These are phyloP conservation scores for Glaucopsyche alexis DNA, from an alignment of 2,888 invertebrate species.

Conservation along the genomic window DNA sequence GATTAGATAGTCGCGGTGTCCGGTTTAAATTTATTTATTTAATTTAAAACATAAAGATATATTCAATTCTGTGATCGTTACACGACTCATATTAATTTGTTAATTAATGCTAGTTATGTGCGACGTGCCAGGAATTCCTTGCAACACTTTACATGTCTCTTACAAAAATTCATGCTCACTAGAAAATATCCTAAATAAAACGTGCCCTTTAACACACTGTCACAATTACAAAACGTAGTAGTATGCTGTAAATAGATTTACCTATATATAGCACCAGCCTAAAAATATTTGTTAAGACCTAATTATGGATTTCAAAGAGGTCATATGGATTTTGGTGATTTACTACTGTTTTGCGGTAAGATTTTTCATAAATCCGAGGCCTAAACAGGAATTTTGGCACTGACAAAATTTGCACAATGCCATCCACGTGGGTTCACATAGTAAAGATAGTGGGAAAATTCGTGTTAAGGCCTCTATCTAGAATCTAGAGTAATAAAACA, in stretches of 20 bases:
- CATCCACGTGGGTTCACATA: background rate
- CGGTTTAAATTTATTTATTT: no score
- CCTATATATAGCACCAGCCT: constrained; percentile 16
- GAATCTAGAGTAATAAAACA: background rate
- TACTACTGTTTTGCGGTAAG: constrained; percentile 13
- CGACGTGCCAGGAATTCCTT: background rate
- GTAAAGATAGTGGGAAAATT: background rate
- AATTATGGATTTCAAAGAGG: constrained; percentile 12
- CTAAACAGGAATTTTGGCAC: background rate
- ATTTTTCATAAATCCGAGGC: background rate
- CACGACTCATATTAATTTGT: background rate
- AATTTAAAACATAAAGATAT: no score
- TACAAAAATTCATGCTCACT: background rate
- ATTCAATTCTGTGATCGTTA: background rate
- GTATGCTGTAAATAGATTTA: background rate
- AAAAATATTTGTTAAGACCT: background rate
- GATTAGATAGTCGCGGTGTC: no score
- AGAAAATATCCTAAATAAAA: background rate
- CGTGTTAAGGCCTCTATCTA: background rate
- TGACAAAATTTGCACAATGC: background rate
- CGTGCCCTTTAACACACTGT: constrained; percentile 49
- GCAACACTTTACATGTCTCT: constrained; percentile 16
- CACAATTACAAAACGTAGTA: constrained; percentile 41
- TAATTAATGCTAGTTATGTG: background rate
- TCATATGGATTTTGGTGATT: background rate